A percentile compares a stretch with the other conserved stretches of the same genome.
Evolutionary conservation across 1,140 invertebrate genomes (phyloP).

Genomic region (Zaprionus ghesquierei): DNA sequence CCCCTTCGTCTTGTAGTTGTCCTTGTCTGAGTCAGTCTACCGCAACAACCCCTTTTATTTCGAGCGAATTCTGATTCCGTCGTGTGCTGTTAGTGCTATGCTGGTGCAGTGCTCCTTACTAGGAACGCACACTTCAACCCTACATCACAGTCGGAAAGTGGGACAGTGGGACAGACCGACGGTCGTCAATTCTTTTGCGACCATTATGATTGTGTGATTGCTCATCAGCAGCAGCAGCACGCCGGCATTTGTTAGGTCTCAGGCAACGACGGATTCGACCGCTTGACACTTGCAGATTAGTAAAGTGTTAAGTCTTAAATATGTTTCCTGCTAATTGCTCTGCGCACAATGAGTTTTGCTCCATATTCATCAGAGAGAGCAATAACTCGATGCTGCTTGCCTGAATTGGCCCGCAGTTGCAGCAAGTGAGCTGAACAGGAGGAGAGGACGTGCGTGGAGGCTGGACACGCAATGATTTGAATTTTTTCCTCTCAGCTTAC

Average conservation of each 20-base stretch:
- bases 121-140: conserved; percentile 76
- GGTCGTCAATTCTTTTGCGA: conserved; percentile 67
- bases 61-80: conserved; percentile 64
- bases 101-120: conserved; percentile 52
- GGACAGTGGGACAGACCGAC: conserved; percentile 24
- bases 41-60: conserved; percentile 60
- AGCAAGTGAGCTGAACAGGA: conserved; percentile 6
- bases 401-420: conserved; percentile 37
- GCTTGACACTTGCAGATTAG: conserved; percentile 80
- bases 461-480: conserved; percentile 67
- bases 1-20: not conserved
- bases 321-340: conserved; percentile 75
- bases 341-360: conserved; percentile 69
- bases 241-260: conserved; percentile 21
- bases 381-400: not conserved
- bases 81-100: conserved; percentile 54
- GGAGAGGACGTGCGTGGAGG: not conserved
- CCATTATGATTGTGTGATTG: conserved; percentile 33
- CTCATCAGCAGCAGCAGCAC: conserved; percentile 17
- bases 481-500: conserved; percentile 49
- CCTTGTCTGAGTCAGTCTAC: conserved; percentile 29
- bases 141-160: not conserved
- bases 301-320: conserved; percentile 73
- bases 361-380: conserved; percentile 51
- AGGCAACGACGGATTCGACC: conserved; percentile 41